phyloP scores from a whole-genome alignment of 2,888 invertebrate genomes.

The Timema podura region DNA sequence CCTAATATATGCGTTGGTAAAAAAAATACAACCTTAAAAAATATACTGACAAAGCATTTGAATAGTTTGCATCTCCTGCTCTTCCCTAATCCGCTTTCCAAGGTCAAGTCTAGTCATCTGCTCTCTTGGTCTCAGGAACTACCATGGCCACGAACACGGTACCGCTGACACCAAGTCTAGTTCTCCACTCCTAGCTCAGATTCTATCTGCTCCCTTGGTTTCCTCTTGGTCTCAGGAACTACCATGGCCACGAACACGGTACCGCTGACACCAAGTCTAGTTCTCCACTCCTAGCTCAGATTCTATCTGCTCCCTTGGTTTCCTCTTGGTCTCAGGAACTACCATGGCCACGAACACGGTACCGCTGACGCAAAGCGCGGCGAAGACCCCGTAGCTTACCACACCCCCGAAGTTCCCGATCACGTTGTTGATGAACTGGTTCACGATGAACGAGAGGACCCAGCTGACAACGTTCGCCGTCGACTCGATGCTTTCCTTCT shows the following conservation, averaged over 20 bases:
- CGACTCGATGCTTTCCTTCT: conserved; percentile 67
- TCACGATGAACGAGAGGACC: conserved; percentile 68
- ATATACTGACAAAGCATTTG: too few species aligned
- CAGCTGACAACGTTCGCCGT: conserved; percentile 53
- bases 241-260: too few species aligned
- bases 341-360: conserved; percentile 23
- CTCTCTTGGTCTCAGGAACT: conserved; percentile 26
- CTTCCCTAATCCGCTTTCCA: too few species aligned
- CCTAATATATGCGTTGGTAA: too few species aligned
- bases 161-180: conserved; percentile 19
- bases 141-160: conserved; percentile 23
- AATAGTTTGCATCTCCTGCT: too few species aligned
- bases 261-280: conserved; percentile 29
- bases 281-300: background rate
- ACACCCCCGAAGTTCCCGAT: conserved; percentile 9
- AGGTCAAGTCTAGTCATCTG: too few species aligned
- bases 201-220: too few species aligned
- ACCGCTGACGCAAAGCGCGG: conserved; percentile 18
- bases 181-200: conserved; percentile 20
- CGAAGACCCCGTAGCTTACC: conserved; percentile 24
- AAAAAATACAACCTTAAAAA: too few species aligned
- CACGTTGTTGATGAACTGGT: conserved; percentile 57
- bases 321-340: conserved; percentile 27
- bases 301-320: conserved; percentile 22
- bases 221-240: too few species aligned